A percentile compares a stretch with the other conserved stretches of the same genome.
These are phyloP conservation scores for Dendroctonus ponderosae DNA, from an alignment of 1,140 invertebrate species.

Conservation along the genomic window DNA sequence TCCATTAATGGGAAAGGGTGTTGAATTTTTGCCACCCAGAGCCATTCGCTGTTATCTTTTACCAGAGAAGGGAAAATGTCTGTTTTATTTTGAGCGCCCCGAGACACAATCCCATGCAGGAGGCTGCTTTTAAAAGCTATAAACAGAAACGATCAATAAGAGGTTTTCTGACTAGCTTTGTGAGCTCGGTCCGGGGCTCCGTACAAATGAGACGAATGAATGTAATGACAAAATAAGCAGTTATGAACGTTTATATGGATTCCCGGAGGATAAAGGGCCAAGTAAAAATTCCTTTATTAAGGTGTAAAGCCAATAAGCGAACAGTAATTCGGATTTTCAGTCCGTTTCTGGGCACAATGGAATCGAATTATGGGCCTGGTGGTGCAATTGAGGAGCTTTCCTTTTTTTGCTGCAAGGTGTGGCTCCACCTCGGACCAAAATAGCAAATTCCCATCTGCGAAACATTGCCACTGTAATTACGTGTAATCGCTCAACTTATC, in stretches of 20 bases:
- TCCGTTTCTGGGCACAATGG: not conserved
- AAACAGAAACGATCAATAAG: conserved; percentile 34
- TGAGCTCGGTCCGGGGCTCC: conserved; percentile 8
- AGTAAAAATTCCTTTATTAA: not conserved
- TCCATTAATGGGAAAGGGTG: too few relatives aligned
- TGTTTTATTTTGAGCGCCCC: conserved; percentile 23
- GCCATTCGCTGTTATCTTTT: too few relatives aligned
- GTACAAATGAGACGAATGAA: conserved; percentile 19
- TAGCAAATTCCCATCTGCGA: conserved; percentile 11
- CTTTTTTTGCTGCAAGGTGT: not conserved
- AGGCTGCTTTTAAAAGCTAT: conserved; percentile 33
- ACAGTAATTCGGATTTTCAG: not conserved
- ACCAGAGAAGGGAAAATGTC: conserved; percentile 1
- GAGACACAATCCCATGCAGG: conserved; percentile 23
- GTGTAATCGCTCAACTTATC: not conserved
- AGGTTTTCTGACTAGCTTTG: conserved; percentile 20
- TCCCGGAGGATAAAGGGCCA: not conserved
- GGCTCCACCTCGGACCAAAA: not conserved
- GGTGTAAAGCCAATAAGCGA: not conserved
- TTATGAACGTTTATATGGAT: conserved; percentile 19
- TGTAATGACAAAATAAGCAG: conserved; percentile 23
- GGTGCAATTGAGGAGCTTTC: conserved; percentile 3
- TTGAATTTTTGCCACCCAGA: too few relatives aligned
- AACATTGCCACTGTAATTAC: conserved; percentile 12
- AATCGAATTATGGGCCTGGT: conserved; percentile 3